Base-by-base conservation (phyloP, 2,797 vertebrate genomes). In the Graptemys geographica region DNA sequence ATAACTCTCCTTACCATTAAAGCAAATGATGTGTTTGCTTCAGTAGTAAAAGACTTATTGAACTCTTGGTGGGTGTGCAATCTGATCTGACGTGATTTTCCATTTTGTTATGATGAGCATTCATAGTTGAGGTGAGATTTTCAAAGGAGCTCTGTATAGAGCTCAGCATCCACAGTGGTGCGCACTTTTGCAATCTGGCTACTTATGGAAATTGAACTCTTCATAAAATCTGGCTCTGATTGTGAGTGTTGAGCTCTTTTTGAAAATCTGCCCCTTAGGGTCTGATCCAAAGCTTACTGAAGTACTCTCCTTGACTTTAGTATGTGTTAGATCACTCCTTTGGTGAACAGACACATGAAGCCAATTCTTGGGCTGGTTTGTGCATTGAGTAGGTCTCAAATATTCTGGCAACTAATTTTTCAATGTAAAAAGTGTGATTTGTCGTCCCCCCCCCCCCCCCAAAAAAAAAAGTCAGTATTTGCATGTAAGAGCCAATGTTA, bases 381-480 rank as follows among this genome's bases (percentile, higher is more conserved):
- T 85, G 18, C 33, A 37, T 23, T 72, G 69, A 21, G 11, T 41
- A 41, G 37, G 23, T 37, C 33, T 72, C 33, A 72, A 5, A 41
- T 72, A 37, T 41, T 72, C 37, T 23, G 8, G 19, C 19, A 41
- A 62, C 59, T 31, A 62, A 31, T 31, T 31, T 62, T 62, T 62
- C 59, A 33, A 2, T 33, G 31, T 31, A 62, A 87, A 85, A 88
- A 25, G 3, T 4, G 59, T 21, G 1, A 3, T 79, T 44, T 44
- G 44, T 44, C 44, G 8, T 7, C 8, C 2, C 2, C 44, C 2
- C 7, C 8, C 7, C 44, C 1, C 7, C 41, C 44, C 2, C 6
- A 44, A 44, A 44, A 44, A 44, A 44, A 44, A 44, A 44, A 33
- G 57, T 62, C 31, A 62, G 13, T 62, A 33, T 62, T 62, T 33